Base-by-base conservation (phyloP, 2,888 invertebrate genomes). In the Agelastica alni region DNA sequence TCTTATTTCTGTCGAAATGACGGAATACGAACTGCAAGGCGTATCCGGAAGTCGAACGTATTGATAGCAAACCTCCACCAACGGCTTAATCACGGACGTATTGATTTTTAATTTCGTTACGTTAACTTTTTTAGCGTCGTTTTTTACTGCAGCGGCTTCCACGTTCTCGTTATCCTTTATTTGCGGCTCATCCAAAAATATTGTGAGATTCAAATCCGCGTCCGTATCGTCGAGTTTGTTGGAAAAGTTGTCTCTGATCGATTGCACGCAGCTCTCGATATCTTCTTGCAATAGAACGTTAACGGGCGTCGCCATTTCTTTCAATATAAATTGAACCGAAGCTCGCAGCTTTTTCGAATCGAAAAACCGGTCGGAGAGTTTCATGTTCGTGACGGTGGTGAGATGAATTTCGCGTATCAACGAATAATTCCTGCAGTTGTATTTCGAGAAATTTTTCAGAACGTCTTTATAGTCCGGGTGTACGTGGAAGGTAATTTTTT, bases 31-130 rank as follows among this genome's bases (percentile, higher is more conserved):
- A 14, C 63, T 60, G 45, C 61, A 63, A 5, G 66, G 63, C 2
- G 65, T 65, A 39, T 63, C 63, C 1, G 65, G 62, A 56, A 67
- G 63, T 32, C 58, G 56, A 10, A 68, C 56, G 12, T 49, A 34
- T 44, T 67, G 66, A 44, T 60, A 59, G 10, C 63, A 65, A 20
- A 67, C 56, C 46, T 64, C 61, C 7, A 64, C 14, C n/a, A 63
- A 39, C 4, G 65, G 65, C 22, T 56, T 46, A 9, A 51, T 43
- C 3, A 65, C 32, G 20, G 43, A 56, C 4, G 59, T 59, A 34
- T 55, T 54, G 6, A 57, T 39, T 17, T 53, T 28, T 4, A 47
- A 43, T 51, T 18, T 56, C 18, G 26, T 42, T 4, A 26, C 4
- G 2, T 22, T 28, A 18, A 13, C 5, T 4, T 1, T 42, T 7